Evolutionary conservation across 1,140 invertebrate species (phyloP).

Genomic region (Gerris buenoi): DNA sequence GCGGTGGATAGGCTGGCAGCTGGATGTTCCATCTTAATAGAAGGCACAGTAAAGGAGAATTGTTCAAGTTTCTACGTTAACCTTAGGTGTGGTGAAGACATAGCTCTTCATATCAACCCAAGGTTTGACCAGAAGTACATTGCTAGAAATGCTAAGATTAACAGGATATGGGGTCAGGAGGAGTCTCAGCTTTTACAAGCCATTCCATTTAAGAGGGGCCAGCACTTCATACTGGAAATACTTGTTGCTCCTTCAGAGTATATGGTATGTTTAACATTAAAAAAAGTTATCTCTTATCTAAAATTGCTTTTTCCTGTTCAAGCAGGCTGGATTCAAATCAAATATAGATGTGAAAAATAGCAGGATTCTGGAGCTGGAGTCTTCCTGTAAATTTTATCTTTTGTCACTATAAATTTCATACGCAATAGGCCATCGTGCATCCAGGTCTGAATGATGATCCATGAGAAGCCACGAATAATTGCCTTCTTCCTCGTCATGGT

Average conservation of each 20-base stretch:
- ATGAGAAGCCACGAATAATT: no score
- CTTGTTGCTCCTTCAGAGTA: constrained; percentile 31
- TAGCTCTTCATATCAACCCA: constrained; percentile 67
- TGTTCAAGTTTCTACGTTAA: constrained; percentile 46
- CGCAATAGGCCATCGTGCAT: no score
- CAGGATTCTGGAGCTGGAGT: no score
- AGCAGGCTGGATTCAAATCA: no score
- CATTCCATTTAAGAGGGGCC: constrained; percentile 30
- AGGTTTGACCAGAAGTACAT: constrained; percentile 53
- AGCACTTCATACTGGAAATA: constrained; percentile 32
- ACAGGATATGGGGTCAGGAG: constrained; percentile 49
- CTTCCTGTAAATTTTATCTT: no score
- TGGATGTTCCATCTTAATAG: not conserved
- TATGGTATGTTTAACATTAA: no score
- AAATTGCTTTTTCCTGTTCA: no score
- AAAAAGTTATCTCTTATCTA: no score
- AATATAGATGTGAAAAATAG: no score
- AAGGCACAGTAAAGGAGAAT: constrained; percentile 3
- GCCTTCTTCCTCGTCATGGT: no score
- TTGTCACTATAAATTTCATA: no score
- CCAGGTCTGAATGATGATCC: no score
- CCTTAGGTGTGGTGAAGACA: constrained; percentile 40
- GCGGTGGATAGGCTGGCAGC: not conserved
- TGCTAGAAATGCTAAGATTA: constrained; percentile 52
- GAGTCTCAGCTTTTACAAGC: constrained; percentile 42